Percentiles rank a stretch among this genome's conserved stretches.
Conservation (phyloP, 2,113 vertebrate genomes). For the Gambusia affinis region DNA sequence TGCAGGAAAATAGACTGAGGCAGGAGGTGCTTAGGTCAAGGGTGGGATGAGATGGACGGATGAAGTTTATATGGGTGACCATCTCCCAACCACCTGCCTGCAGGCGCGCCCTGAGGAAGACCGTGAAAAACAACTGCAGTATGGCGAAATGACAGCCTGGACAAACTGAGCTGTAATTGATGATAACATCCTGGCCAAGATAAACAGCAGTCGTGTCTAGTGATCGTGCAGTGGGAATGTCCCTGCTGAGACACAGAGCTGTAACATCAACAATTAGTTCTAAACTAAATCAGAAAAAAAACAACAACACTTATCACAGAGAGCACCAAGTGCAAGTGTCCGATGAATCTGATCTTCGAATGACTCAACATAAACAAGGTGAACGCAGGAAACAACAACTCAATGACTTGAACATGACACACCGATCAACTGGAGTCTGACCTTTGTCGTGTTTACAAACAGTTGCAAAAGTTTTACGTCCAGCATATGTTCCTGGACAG, state of each 20-base stretch:
- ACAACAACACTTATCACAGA: background rate
- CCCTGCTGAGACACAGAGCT: conserved; percentile 5
- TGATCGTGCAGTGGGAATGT: background rate
- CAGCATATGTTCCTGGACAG: background rate
- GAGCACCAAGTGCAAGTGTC: background rate
- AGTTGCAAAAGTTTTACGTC: conserved; percentile 14
- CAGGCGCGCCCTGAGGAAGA: conserved; percentile 22
- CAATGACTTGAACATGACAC: background rate
- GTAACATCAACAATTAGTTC: background rate
- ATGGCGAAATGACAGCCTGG: background rate
- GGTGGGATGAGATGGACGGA: conserved; percentile 29
- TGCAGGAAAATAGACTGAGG: conserved; percentile 14
- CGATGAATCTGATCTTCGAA: background rate
- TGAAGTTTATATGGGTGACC: conserved; percentile 45
- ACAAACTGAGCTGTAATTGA: conserved; percentile 17
- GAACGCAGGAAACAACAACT: conserved; percentile 48
- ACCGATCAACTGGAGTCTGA: conserved; percentile 7
- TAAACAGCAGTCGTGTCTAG: background rate
- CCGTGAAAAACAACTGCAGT: conserved; percentile 22
- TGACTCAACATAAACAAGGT: conserved; percentile 35
- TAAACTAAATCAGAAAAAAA: background rate
- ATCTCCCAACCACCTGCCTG: conserved; percentile 39
- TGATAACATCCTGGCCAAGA: conserved; percentile 12
- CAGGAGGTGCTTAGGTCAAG: conserved; percentile 39
- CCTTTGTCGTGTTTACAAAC: conserved; percentile 41